Base-by-base conservation (phyloP, 2,113 vertebrate species). In the Chaetura pelagica region DNA sequence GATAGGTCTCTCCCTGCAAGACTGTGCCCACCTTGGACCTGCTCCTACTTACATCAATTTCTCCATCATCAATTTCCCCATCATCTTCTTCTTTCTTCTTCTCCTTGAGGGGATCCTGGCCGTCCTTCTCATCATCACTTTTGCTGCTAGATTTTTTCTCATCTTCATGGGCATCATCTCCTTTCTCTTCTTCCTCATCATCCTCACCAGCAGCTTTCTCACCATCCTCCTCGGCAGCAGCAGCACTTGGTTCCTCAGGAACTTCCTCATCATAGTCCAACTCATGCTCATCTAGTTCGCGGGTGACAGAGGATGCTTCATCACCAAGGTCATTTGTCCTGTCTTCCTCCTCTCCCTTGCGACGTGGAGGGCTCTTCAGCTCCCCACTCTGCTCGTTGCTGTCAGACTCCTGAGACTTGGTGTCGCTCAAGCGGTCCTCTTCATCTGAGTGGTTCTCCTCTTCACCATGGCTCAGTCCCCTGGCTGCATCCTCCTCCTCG, bases 211-310 rank as follows among this genome's bases (percentile, higher is more conserved):
- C 99, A 5, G 98, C 98, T 74, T 98, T 98, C 57, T 98, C 98
- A 0, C 92, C 87, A 1, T 98, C 98, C 4, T 99, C 98, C 64
- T 99, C 98, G 2, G 80, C 98, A 4, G 81, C 83, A 8, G 98
- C 94, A 12, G 98, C 90, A 32, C 95, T 98, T 5, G 98, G 97
- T 57, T 99, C 99, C 96, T 99, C 99, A 0, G 99, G 99, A 17
- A 99, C 99, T 94, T 99, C 99, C 97, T 99, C 99, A 0, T 99
- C 99, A 12, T 99, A 99, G 97, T 99, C 99, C 85, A 99, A 96
- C 87, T 99, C 99, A 0, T 99, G 99, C 52, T 99, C 99, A 1
- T 99, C 99, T 66, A 99, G 97, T 69, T 99, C 99, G 40, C 99
- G 97, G 14, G 99, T 99, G 87, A 99, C 99, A 0, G 99, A 99